A percentile compares a stretch with the other conserved stretches of the same genome.
Conservation (phyloP, 2,888 invertebrate genomes). For the Macaria notata region DNA sequence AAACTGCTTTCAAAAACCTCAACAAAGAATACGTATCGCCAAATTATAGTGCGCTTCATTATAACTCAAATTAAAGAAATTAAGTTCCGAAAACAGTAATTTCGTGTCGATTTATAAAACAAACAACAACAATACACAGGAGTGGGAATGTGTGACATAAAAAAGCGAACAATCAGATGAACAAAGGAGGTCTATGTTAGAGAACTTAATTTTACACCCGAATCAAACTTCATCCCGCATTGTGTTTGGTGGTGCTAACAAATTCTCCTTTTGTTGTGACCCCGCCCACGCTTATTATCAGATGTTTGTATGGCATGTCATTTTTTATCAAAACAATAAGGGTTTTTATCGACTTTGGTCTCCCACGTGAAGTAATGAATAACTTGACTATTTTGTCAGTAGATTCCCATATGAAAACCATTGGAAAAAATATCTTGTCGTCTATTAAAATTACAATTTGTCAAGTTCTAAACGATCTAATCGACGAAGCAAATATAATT, state of each 20-base stretch:
- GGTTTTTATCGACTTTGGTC: constrained; percentile 59
- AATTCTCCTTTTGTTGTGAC: constrained; percentile 69
- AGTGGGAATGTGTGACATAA: constrained; percentile 52
- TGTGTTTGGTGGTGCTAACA: constrained; percentile 76
- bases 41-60: constrained; percentile 38
- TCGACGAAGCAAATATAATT: constrained; percentile 59
- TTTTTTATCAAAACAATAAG: constrained; percentile 82
- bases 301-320: constrained; percentile 75
- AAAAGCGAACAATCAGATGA: constrained; percentile 55
- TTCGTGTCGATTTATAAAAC: constrained; percentile 57
- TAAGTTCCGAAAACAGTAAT: constrained; percentile 46
- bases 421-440: no score
- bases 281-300: constrained; percentile 79
- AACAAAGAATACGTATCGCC: constrained; percentile 10
- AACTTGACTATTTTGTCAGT: no score
- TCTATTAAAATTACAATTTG: constrained; percentile 52
- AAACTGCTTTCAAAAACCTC: no score
- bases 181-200: constrained; percentile 65
- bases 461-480: constrained; percentile 50
- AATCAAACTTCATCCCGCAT: constrained; percentile 69
- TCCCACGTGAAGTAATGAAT: constrained; percentile 44
- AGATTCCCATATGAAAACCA: no score
- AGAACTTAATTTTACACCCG: constrained; percentile 79
- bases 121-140: constrained; percentile 53
- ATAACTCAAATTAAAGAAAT: constrained; percentile 37